phyloP scores from a whole-genome alignment of 92 coral and sea anemone genomes.

The Meandrina meandrites region DNA sequence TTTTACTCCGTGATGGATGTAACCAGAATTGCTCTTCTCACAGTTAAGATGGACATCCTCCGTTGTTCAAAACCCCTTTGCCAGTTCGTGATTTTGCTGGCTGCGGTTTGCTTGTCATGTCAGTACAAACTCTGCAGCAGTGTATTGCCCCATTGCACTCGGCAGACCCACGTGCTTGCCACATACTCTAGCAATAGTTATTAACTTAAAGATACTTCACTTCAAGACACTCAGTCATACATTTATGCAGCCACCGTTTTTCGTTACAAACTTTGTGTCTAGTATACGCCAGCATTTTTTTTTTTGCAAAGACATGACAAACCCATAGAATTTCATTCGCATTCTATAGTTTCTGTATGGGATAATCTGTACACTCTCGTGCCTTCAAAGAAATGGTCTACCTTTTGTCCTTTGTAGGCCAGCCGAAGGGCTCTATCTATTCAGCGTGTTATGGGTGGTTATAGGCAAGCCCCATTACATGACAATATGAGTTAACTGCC shows the following conservation, averaged over 20 bases:
- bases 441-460: not conserved
- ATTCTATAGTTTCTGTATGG: not conserved
- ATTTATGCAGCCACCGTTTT: too few species aligned
- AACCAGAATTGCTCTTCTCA: not conserved
- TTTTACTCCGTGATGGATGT: not conserved
- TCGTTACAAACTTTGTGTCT: not conserved
- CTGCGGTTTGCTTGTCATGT: not conserved
- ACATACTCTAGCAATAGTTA: not conserved
- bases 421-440: not conserved
- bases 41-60: not conserved
- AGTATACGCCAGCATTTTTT: not conserved
- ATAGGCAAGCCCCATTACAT: not conserved
- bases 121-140: not conserved
- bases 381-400: not conserved
- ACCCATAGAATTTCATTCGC: not conserved
- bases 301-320: not conserved
- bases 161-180: not conserved
- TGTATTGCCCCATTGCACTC: not conserved
- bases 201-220: not conserved
- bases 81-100: not conserved
- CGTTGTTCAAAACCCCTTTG: not conserved
- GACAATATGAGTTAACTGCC: slow-evolving; percentile 7
- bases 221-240: not conserved
- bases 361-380: not conserved
- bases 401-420: not conserved